A percentile compares a stretch with the other conserved stretches of the same genome.
Conservation (phyloP, 2,113 vertebrate genomes). For the Corythoichthys intestinalis region DNA sequence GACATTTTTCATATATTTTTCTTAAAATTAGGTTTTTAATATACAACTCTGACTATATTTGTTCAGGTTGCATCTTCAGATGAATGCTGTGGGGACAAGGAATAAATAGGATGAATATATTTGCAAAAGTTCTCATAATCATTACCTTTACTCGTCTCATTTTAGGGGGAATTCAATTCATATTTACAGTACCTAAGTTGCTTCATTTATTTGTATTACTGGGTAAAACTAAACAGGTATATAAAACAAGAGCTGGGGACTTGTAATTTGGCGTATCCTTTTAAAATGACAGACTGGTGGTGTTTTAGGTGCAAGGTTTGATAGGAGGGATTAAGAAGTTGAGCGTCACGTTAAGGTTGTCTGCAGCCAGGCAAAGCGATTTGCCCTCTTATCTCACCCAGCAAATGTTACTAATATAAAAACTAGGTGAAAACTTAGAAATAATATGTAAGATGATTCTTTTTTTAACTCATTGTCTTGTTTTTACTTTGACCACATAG, state of each 20-base stretch:
- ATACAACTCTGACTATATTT: not conserved
- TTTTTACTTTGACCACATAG: not conserved
- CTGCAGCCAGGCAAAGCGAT: slow-evolving; percentile 22
- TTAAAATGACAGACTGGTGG: not conserved
- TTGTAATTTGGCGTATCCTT: not conserved
- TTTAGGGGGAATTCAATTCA: no score
- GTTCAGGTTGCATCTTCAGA: no score
- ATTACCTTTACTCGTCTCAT: not conserved
- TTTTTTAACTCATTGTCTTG: slow-evolving; percentile 2
- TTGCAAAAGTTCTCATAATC: not conserved
- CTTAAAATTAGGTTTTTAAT: not conserved
- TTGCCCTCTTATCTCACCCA: slow-evolving; percentile 30
- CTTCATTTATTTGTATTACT: not conserved
- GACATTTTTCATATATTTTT: not conserved
- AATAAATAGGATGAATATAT: not conserved
- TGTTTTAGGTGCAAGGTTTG: slow-evolving; percentile 15
- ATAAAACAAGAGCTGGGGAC: not conserved
- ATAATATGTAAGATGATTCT: not conserved
- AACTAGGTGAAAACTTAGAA: not conserved
- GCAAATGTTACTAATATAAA: slow-evolving; percentile 15
- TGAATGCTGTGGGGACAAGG: not conserved
- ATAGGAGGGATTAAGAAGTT: slow-evolving; percentile 42
- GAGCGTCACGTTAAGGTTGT: slow-evolving; percentile 30
- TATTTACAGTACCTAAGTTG: not conserved
- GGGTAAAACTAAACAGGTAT: not conserved